phyloP scores from a whole-genome alignment of 2,888 invertebrate genomes.

The Cerceris ruficornis region DNA sequence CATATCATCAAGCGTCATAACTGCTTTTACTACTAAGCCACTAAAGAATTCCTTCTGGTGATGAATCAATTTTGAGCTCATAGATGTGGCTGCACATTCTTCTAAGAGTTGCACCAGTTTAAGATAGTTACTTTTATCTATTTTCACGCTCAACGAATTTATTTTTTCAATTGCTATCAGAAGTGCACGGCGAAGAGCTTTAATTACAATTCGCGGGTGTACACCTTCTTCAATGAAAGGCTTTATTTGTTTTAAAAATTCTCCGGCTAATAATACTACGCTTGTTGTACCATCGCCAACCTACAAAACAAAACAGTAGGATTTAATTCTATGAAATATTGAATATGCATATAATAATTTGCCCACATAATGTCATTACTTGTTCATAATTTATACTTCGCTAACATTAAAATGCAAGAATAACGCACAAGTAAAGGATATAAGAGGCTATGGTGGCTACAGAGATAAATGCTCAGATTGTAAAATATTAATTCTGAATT shows the following conservation, averaged over 20 bases:
- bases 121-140: slow-evolving; percentile 85
- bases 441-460: no score
- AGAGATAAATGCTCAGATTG: no score
- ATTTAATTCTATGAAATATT: no score
- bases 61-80: slow-evolving; percentile 98
- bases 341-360: no score
- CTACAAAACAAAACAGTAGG: slow-evolving; percentile 81
- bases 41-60: slow-evolving; percentile 98
- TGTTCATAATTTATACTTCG: no score
- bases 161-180: slow-evolving; percentile 92
- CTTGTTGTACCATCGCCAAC: slow-evolving; percentile 99
- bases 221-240: slow-evolving; percentile 98
- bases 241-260: slow-evolving; percentile 96
- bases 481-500: no score
- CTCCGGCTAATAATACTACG: slow-evolving; percentile 97
- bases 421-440: no score
- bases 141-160: slow-evolving; percentile 90
- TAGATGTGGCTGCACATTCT: slow-evolving; percentile 97
- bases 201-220: slow-evolving; percentile 96
- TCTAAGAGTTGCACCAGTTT: slow-evolving; percentile 87
- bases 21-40: slow-evolving; percentile 98
- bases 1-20: slow-evolving; percentile 93
- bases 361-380: no score
- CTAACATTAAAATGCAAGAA: no score
- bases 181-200: slow-evolving; percentile 93